Base-by-base conservation (phyloP, 2,113 vertebrate species). In the Cryptotis parvus region DNA sequence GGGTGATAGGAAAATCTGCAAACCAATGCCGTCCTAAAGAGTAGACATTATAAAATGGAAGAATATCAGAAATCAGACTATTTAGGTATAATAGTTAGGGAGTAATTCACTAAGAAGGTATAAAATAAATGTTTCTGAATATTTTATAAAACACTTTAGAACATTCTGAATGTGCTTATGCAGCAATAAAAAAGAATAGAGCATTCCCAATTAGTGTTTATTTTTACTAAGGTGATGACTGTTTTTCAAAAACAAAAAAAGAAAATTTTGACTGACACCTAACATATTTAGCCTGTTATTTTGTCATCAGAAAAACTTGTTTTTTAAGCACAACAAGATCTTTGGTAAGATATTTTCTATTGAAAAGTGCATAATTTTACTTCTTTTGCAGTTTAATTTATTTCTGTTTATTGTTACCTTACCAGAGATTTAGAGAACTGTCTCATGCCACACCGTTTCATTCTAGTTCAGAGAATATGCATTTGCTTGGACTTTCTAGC, bases 301-400 rank as follows among this genome's bases (percentile, higher is more conserved):
- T 66, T 6, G 29, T 73, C 27, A 5, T 52, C 4, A 16, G 22
- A 58, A 58, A 58, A 58, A 45, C 6, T 45, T 45, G 11, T 45
- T 45, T 45, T 45, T 58, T 58, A 58, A 58, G 16, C 55, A 6
- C 55, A 58, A 58, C 16, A 24, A 58, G 4, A 4, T 58, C 4
- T n/a, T 20, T 58, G 55, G 15, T 58, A 58, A 24, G 24, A 37
- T 14, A 26, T 70, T 26, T 74, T 94, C 5, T 84, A 1, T 41
- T 82, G 72, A 78, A 39, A 83, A 63, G 4, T 29, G 3, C 39
- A 4, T 0, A 24, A 33, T 52, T 87, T 92, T 84, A n/a, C 0
- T 77, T 88, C 27, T 84, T 24, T 31, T 49, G 10, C 6, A 43
- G 35, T 94, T 55, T 89, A 85, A 61, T 87, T 68, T 75, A 82